These are phyloP conservation scores for Porites rus DNA, from an alignment of 92 coral and sea anemone species.

Conservation along the genomic window DNA sequence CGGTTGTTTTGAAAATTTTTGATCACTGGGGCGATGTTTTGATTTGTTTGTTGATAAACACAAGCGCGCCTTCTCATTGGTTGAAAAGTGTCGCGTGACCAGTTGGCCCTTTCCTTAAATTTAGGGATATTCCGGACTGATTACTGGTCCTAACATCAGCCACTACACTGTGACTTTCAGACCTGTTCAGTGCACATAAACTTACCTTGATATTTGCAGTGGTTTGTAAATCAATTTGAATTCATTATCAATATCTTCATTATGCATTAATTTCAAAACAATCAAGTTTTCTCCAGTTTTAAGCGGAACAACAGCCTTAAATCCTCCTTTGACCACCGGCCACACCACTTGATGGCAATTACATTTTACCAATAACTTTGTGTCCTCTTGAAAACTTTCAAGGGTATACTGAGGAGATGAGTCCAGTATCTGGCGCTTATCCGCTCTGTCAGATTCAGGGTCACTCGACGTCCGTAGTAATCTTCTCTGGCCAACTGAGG, in stretches of 20 bases:
- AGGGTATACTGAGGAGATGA: neutral
- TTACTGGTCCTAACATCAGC: too few species aligned
- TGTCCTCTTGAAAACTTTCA: constrained; percentile 3
- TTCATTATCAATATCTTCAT: constrained; percentile 22
- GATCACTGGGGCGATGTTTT: too few species aligned
- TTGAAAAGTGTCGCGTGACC: too few species aligned
- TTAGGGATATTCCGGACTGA: too few species aligned
- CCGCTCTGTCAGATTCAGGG: neutral
- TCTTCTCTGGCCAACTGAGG: neutral
- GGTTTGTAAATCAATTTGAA: constrained; percentile 59
- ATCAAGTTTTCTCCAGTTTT: constrained; percentile 73
- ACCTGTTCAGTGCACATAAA: neutral
- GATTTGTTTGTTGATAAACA: too few species aligned
- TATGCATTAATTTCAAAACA: constrained; percentile 46
- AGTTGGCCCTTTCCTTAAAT: too few species aligned
- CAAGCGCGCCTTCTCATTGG: too few species aligned
- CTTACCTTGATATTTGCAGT: constrained; percentile 67
- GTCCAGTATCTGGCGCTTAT: constrained; percentile 11
- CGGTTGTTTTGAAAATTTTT: too few species aligned
- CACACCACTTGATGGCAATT: constrained; percentile 58
- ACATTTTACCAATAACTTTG: constrained; percentile 57
- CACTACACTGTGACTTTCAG: too few species aligned
- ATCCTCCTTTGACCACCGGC: constrained; percentile 80
- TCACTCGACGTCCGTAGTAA: neutral
- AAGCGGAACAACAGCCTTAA: constrained; percentile 80